phyloP scores from a whole-genome alignment of 2,888 invertebrate species.

The Acrocera orbiculus region DNA sequence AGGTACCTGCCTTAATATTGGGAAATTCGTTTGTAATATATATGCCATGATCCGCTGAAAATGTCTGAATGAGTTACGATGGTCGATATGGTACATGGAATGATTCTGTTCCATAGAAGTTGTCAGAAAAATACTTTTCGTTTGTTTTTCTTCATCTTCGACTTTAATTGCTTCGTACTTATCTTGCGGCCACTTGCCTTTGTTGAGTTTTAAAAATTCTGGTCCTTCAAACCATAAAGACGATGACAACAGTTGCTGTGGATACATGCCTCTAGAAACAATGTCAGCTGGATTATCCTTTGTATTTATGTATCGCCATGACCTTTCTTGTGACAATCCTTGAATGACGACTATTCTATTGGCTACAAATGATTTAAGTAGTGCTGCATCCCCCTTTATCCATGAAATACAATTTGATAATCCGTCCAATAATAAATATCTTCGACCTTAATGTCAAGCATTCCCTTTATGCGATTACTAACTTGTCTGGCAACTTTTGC shows the following conservation, averaged over 20 bases:
- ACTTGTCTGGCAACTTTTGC: constrained; percentile 5
- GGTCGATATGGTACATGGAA: not conserved
- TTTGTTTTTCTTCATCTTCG: not conserved
- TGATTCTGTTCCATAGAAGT: not conserved
- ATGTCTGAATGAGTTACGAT: not conserved
- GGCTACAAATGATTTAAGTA: constrained; percentile 8
- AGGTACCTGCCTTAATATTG: too few species aligned
- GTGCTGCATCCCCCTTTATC: constrained; percentile 6
- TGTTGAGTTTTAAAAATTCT: not conserved
- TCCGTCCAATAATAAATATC: constrained; percentile 1
- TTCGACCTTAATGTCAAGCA: not conserved
- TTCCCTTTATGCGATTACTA: not conserved
- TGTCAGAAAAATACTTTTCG: not conserved
- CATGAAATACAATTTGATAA: constrained; percentile 10
- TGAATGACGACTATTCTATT: constrained; percentile 11
- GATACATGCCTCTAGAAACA: constrained; percentile 10
- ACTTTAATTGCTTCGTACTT: not conserved
- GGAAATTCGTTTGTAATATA: too few species aligned
- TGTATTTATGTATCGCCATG: constrained; percentile 9
- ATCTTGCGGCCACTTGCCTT: not conserved
- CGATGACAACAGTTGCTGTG: constrained; percentile 4
- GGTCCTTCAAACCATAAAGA: constrained; percentile 13
- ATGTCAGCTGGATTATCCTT: constrained; percentile 11
- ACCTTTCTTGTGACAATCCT: not conserved
- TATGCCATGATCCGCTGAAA: constrained; percentile 1